Base-by-base conservation (phyloP, 2,888 invertebrate species). In the Scaptodrosophila latifasciaeformis region DNA sequence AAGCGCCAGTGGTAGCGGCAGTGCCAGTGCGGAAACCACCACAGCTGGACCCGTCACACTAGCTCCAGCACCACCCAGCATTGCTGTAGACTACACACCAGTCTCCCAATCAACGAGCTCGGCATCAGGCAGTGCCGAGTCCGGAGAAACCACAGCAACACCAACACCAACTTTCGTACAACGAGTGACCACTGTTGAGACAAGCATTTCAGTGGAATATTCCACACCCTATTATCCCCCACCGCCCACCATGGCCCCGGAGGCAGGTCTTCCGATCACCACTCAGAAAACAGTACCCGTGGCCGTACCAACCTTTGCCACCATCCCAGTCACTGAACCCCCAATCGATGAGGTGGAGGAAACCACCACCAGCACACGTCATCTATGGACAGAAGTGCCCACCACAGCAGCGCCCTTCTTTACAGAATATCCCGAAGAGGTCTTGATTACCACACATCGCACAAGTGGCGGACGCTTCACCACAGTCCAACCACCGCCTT, bases 321-420 rank as follows among this genome's bases (percentile, higher is more conserved):
- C 56, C 2, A 44, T 52, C 3, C 45, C 55, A 2, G 31, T 19
- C 5, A 42, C 60, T 1, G 59, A 58, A 15, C 34, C 60, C 12
- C 49, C 72, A 0, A 2, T 54, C 6, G 56, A 56, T 15, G 43
- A 24, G 2, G 37, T 53, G n/a, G 71, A 70, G 46, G 79, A 82
- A 45, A 65, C 69, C 3, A 74, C 50, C 2, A 48, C 52, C 5
- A 54, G 61, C 0, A 61, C 69, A 2, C 78, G 52, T 52, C 70
- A 63, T 24, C 48, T 57, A 13, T 77, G 81, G 63, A 65, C 67
- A 0, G 82, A 80, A 18, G 62, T 85, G 21, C 70, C 84, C 2
- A 85, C 84, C 10, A 85, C 86, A 19, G 82, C 82, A 19, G 82
- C 82, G 4, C 86, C 86, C 2, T 86, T 86, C 78, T 86, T 86